These are phyloP conservation scores for Whitmania pigra DNA, from an alignment of 1,140 invertebrate genomes.

Conservation along the genomic window DNA sequence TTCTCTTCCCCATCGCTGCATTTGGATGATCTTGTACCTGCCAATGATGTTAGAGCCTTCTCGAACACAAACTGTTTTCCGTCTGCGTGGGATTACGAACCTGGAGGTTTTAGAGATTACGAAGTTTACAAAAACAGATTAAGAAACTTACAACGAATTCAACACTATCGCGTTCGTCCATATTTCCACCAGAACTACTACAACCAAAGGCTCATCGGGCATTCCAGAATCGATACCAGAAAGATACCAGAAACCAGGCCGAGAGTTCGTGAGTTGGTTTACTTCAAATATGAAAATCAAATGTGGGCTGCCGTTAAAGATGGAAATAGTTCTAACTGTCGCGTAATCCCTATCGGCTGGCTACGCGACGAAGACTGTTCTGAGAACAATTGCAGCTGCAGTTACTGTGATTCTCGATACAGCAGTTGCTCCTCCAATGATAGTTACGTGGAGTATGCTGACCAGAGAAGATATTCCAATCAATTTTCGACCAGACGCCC, in stretches of 20 bases:
- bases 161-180: background rate
- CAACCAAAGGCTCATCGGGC: background rate
- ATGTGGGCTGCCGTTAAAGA: constrained; percentile 9
- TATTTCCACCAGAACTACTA: background rate
- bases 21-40: background rate
- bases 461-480: too few species aligned
- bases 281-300: constrained; percentile 8
- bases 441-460: too few species aligned
- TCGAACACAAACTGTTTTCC: constrained; percentile 2
- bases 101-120: background rate
- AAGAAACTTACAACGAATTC: background rate
- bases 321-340: background rate
- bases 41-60: background rate
- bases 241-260: background rate
- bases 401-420: too few species aligned
- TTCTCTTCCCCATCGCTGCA: background rate
- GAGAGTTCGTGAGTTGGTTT: background rate
- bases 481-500: too few species aligned
- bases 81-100: background rate
- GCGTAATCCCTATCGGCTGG: background rate
- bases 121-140: constrained; percentile 1
- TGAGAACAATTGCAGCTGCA: too few species aligned
- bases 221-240: background rate
- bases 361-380: background rate
- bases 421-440: too few species aligned